Percentiles rank a stretch among this genome's conserved stretches.
Conservation (phyloP, 2,888 invertebrate species). For the Torymus texanus region DNA sequence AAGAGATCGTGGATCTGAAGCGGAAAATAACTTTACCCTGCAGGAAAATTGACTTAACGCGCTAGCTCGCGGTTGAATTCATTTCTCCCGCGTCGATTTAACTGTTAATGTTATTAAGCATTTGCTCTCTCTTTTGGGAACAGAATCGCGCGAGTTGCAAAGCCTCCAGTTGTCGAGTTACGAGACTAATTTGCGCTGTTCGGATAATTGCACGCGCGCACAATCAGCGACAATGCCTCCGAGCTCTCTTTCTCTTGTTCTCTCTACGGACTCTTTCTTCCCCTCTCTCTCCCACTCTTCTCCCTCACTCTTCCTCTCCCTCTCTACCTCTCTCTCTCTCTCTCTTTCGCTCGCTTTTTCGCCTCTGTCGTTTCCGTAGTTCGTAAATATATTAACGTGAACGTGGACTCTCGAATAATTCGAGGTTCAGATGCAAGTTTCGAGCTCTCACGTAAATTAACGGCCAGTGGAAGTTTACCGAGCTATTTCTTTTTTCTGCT, state of each 20-base stretch:
- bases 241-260: neutral
- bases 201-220: constrained; percentile 21
- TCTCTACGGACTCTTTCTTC: neutral
- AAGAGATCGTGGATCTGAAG: constrained; percentile 1
- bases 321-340: constrained; percentile 26
- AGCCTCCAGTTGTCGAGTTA: constrained; percentile 9
- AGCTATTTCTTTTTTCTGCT: no score
- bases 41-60: constrained; percentile 31
- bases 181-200: constrained; percentile 28
- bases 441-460: no score
- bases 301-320: neutral
- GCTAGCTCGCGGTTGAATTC: constrained; percentile 12
- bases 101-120: constrained; percentile 22
- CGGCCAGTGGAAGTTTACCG: no score
- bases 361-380: neutral
- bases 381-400: constrained; percentile 19
- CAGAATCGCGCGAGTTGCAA: no score
- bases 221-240: neutral
- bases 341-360: neutral
- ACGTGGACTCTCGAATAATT: neutral
- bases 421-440: neutral
- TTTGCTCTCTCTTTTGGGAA: neutral
- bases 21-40: constrained; percentile 36
- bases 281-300: constrained; percentile 2
- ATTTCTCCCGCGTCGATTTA: constrained; percentile 27